Conservation (phyloP, 2,888 invertebrate species). For the Salticus scenicus region DNA sequence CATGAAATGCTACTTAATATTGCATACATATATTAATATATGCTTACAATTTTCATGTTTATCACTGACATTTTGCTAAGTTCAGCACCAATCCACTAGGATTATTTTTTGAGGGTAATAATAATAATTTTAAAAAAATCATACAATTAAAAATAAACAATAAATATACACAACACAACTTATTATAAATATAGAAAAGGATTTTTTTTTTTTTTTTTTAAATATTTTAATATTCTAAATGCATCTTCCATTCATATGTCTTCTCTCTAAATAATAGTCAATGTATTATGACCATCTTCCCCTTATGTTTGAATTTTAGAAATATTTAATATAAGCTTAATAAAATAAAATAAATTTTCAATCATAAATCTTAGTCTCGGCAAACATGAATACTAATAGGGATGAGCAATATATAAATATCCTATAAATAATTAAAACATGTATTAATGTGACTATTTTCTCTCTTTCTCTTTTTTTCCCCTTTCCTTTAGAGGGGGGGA, state of each 20-base stretch:
- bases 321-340: too few relatives aligned
- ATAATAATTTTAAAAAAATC: neutral
- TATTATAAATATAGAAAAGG: neutral
- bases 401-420: too few relatives aligned
- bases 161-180: neutral
- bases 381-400: too few relatives aligned
- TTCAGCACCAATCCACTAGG: conserved; percentile 19
- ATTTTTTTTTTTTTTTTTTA: too few relatives aligned
- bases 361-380: too few relatives aligned
- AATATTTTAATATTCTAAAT: neutral
- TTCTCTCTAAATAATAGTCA: neutral
- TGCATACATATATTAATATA: neutral
- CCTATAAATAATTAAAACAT: too few relatives aligned
- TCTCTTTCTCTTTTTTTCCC: too few relatives aligned
- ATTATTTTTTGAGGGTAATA: neutral
- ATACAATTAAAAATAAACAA: neutral
- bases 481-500: too few relatives aligned
- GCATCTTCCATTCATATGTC: neutral
- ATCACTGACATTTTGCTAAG: conserved; percentile 19
- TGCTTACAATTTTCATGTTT: conserved; percentile 6
- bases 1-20: conserved; percentile 6
- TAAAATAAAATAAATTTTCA: too few relatives aligned
- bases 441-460: too few relatives aligned
- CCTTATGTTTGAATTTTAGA: too few relatives aligned
- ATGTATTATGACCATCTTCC: too few relatives aligned